phyloP scores from a whole-genome alignment of 1,140 invertebrate genomes.

The Papilio helenus region DNA sequence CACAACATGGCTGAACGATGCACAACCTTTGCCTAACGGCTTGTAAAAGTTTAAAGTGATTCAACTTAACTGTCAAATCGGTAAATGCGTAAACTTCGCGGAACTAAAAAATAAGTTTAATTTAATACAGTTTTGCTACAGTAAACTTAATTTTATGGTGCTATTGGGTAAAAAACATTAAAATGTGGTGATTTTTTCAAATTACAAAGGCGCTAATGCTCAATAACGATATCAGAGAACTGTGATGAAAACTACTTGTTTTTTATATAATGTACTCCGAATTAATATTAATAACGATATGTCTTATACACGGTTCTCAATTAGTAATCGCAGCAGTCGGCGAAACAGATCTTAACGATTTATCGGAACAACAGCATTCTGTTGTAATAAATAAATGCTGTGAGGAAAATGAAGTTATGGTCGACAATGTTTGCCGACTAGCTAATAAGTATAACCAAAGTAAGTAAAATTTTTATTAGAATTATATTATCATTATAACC shows the following conservation, averaged over 20 bases:
- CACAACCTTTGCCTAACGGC: conserved; percentile 11
- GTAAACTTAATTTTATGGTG: neutral
- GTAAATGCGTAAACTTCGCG: conserved; percentile 13
- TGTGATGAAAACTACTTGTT: conserved; percentile 26
- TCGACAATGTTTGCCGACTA: conserved; percentile 86
- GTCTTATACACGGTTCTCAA: neutral
- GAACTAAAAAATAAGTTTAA: neutral
- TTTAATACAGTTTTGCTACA: neutral
- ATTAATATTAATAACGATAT: conserved; percentile 40
- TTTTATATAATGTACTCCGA: conserved; percentile 43
- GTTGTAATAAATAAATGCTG: conserved; percentile 90
- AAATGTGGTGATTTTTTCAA: neutral
- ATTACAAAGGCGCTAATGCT: neutral
- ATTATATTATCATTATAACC: conserved; percentile 27
- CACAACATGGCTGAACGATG: neutral
- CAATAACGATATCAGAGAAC: neutral
- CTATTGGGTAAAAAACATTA: neutral
- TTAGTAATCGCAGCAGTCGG: conserved; percentile 53
- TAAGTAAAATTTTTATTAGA: conserved; percentile 54
- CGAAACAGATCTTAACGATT: conserved; percentile 71
- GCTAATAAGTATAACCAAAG: conserved; percentile 84
- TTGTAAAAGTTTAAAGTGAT: conserved; percentile 32
- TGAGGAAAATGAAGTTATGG: conserved; percentile 86
- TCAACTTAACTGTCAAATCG: conserved; percentile 38
- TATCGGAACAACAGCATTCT: conserved; percentile 69